Percentiles rank a stretch among this genome's conserved stretches.
Conservation (phyloP, 2,888 invertebrate species). For the Dilophus febrilis region DNA sequence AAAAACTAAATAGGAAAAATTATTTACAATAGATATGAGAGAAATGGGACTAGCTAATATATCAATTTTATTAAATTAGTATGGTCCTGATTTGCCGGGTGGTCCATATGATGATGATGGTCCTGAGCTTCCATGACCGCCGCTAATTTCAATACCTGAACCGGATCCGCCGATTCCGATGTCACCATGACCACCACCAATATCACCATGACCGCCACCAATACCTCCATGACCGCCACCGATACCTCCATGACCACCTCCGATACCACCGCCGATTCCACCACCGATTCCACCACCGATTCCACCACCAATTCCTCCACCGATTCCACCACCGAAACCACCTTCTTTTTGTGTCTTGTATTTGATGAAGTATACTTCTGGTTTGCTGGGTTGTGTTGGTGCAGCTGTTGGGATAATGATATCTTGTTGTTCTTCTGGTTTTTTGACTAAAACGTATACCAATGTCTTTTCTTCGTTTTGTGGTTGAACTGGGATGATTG, state of each 20-base stretch:
- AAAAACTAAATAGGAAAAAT: slow-evolving; percentile 3
- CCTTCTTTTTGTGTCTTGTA: slow-evolving; percentile 32
- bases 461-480: slow-evolving; percentile 79
- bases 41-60: slow-evolving; percentile 15
- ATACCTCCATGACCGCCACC: slow-evolving; percentile 1
- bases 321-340: slow-evolving; percentile 19
- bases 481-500: slow-evolving; percentile 60
- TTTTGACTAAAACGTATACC: slow-evolving; percentile 77
- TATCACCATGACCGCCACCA: not conserved
- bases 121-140: slow-evolving; percentile 14
- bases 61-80: slow-evolving; percentile 21
- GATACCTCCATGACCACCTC: slow-evolving; percentile 6
- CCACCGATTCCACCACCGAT: slow-evolving; percentile 12
- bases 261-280: slow-evolving; percentile 13
- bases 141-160: slow-evolving; percentile 3
- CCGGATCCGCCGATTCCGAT: slow-evolving; percentile 1
- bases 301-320: slow-evolving; percentile 11
- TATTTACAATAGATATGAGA: slow-evolving; percentile 4
- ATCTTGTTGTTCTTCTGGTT: slow-evolving; percentile 69
- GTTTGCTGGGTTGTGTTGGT: slow-evolving; percentile 73
- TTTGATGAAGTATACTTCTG: slow-evolving; percentile 70
- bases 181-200: slow-evolving; percentile 3
- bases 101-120: slow-evolving; percentile 40
- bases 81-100: slow-evolving; percentile 51
- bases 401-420: slow-evolving; percentile 58